Percentiles rank a stretch among this genome's conserved stretches.
phyloP scores from a whole-genome alignment of 2,888 invertebrate species.

The Actias luna region DNA sequence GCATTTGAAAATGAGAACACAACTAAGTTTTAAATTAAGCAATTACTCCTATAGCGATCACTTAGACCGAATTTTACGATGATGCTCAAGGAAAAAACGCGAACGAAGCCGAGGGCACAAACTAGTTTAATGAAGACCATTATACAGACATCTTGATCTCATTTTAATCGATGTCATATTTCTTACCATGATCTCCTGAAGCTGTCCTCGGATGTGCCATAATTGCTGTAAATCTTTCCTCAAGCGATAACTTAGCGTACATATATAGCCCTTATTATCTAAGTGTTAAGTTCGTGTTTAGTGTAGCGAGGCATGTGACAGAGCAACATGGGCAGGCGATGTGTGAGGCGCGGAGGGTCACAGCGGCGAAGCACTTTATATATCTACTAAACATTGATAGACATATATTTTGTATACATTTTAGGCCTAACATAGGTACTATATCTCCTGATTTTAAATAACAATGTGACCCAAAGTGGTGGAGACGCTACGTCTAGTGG shows the following conservation, averaged over 20 bases:
- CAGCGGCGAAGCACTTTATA: conserved; percentile 75
- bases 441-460: no score
- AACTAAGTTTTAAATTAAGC: no score
- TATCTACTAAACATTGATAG: conserved; percentile 33
- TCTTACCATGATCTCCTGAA: not conserved
- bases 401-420: conserved; percentile 20
- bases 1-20: no score
- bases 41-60: no score
- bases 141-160: not conserved
- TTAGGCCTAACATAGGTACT: no score
- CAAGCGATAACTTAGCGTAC: conserved; percentile 35
- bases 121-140: not conserved
- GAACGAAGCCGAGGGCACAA: no score
- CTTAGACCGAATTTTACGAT: no score
- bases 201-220: not conserved
- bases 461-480: no score
- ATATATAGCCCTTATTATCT: conserved; percentile 53
- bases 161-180: not conserved
- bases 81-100: no score
- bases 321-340: conserved; percentile 75
- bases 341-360: conserved; percentile 65
- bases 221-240: conserved; percentile 22
- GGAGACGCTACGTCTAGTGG: no score
- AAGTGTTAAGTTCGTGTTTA: conserved; percentile 70
- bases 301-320: conserved; percentile 77